Evolutionary conservation across 2,888 invertebrate species (phyloP), one percentile per base, ranked within the genome.

Genomic region (Papilio protenor): DNA sequence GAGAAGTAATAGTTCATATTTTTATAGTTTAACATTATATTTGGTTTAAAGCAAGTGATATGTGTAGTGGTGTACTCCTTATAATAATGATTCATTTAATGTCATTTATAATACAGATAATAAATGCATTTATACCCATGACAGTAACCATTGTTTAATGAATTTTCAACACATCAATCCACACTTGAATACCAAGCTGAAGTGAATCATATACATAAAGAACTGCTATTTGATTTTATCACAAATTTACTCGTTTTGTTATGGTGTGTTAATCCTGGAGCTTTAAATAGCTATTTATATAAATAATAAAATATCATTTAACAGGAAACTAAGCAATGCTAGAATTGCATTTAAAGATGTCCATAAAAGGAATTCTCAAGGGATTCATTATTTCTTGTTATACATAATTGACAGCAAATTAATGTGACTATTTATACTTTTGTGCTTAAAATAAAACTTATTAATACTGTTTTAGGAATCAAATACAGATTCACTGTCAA

Each of bases 401-500:
- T 55, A 18, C n/a, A 21, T 55, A 6, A n/a, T n/a, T n/a, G 2
- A 55, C 0, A 55, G 2, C 11, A n/a, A 55, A 55, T n/a, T 18
- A 55, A 52, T 16, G 14, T 52, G 5, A 52, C 11, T 10, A 4
- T 23, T 23, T 23, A 4, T 61, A 27, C 1, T 4, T 5, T 40
- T 11, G 14, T 33, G 40, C n/a, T n/a, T n/a, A 40, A 66, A 40
- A 40, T n/a, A 40, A 40, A 40, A 40, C 18, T 40, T n/a, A 49
- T 52, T 18, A 45, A 11, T 79, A 75, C 76, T 76, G 69, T 76
- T 82, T 74, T 80, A 94, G 94, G 91, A 84, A 82, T 90, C 92
- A 76, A 91, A 91, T 81, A 90, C 90, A 76, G 88, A 94, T 84
- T 92, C 93, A 57, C 81, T 92, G 73, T 91, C 92, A 74, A 94